Percentiles rank a stretch among this genome's conserved stretches.
Evolutionary conservation across 2,888 invertebrate genomes (phyloP).

Genomic region (Hirtodrosophila cameraria): DNA sequence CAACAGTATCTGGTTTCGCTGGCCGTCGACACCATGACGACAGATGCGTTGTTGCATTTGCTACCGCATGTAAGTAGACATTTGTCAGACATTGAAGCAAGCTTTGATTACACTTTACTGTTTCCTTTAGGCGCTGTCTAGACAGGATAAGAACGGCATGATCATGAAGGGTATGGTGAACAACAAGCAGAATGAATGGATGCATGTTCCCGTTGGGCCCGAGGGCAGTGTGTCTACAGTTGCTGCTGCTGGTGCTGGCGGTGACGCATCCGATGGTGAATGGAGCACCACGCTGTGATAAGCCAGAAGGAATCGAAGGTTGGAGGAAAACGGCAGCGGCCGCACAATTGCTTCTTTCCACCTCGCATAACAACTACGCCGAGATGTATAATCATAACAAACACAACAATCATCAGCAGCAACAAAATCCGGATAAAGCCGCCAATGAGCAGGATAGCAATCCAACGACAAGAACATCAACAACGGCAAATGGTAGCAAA

Average conservation of each 20-base stretch:
- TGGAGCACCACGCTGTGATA: conserved; percentile 56
- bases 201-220: conserved; percentile 81
- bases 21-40: conserved; percentile 95
- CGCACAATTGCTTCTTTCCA: conserved; percentile 82
- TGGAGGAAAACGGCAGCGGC: conserved; percentile 69
- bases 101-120: not conserved
- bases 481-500: conserved; percentile 40
- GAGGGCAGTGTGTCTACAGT: conserved; percentile 35
- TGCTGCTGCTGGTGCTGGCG: conserved; percentile 59
- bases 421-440: conserved; percentile 66
- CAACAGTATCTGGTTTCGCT: conserved; percentile 96
- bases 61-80: conserved; percentile 90
- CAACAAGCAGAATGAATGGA: conserved; percentile 87
- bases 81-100: not conserved
- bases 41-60: conserved; percentile 96
- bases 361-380: conserved; percentile 81
- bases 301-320: conserved; percentile 56
- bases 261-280: conserved; percentile 56
- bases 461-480: too few relatives aligned
- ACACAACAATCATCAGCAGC: conserved; percentile 66
- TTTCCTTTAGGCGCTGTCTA: conserved; percentile 75
- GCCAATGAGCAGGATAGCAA: conserved; percentile 81
- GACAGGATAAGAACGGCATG: conserved; percentile 86
- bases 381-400: conserved; percentile 78
- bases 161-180: conserved; percentile 94